Percentiles rank a stretch among this genome's conserved stretches.
Conservation (phyloP, 1,140 invertebrate species). For the Drosophila chauvacae region DNA sequence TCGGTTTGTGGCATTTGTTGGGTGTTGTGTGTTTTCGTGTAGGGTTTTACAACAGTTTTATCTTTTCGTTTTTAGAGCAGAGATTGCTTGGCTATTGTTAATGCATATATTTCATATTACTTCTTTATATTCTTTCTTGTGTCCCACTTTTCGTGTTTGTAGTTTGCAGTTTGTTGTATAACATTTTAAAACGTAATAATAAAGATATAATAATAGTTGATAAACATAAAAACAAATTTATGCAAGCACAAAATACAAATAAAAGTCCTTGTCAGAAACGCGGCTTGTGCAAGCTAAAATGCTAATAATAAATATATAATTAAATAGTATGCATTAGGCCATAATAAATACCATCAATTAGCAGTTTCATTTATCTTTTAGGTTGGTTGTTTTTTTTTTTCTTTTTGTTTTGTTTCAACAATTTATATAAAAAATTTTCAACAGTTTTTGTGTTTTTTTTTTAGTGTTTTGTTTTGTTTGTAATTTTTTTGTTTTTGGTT, state of each 20-base stretch:
- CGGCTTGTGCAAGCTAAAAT: conserved; percentile 67
- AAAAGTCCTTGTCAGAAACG: conserved; percentile 47
- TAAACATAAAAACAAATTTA: conserved; percentile 77
- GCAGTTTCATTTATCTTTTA: conserved; percentile 62
- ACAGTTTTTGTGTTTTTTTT: conserved; percentile 59
- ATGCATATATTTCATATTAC: conserved; percentile 19
- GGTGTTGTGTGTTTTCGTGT: conserved; percentile 25
- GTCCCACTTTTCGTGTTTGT: conserved; percentile 39
- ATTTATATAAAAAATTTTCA: conserved; percentile 82
- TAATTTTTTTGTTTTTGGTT: conserved; percentile 62
- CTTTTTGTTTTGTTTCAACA: conserved; percentile 51
- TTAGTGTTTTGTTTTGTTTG: conserved; percentile 43
- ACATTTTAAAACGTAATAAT: conserved; percentile 78
- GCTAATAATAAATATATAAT: conserved; percentile 80
- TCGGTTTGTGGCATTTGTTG: conserved; percentile 63
- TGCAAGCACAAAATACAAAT: conserved; percentile 70
- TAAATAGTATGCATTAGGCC: conserved; percentile 72
- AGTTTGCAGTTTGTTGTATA: conserved; percentile 68
- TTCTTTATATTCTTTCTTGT: conserved; percentile 33
- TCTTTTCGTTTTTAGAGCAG: conserved; percentile 4
- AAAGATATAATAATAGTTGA: conserved; percentile 60
- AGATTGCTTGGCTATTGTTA: conserved; percentile 41
- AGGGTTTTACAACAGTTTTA: conserved; percentile 64
- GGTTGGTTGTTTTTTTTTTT: conserved; percentile 24
- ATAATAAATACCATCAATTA: conserved; percentile 80